Evolutionary conservation across 2,888 invertebrate species (phyloP).

Genomic region (Agrotis clavis): DNA sequence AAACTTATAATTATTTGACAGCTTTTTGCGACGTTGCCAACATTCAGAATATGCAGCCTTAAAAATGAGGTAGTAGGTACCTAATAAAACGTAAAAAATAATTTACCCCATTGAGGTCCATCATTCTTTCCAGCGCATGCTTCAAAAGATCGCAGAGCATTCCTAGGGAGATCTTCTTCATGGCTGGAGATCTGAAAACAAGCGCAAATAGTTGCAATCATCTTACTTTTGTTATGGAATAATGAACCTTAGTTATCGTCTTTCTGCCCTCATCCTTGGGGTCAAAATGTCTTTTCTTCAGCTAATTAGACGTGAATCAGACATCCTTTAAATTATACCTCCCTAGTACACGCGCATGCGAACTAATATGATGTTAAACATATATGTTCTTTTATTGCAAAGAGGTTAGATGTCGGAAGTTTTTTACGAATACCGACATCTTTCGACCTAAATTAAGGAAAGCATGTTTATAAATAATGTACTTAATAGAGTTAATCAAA

Average conservation of each 20-base stretch:
- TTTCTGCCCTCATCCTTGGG: background rate
- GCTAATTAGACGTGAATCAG: background rate
- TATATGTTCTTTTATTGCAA: background rate
- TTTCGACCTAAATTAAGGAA: background rate
- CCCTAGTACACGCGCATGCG: background rate
- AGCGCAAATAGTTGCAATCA: constrained; percentile 26
- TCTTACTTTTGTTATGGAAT: background rate
- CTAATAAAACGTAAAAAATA: constrained; percentile 72
- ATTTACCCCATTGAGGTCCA: constrained; percentile 94
- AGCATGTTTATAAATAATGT: background rate
- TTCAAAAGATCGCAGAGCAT: constrained; percentile 95
- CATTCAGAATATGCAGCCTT: too few relatives aligned
- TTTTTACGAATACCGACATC: background rate
- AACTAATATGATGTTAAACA: background rate
- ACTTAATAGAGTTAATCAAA: constrained; percentile 1
- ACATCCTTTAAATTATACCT: constrained; percentile 7
- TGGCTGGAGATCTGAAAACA: constrained; percentile 92
- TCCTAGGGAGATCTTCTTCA: constrained; percentile 94
- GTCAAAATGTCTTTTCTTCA: background rate
- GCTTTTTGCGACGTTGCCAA: too few relatives aligned
- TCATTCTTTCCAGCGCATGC: constrained; percentile 95
- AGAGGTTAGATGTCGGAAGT: background rate
- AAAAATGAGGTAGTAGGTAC: constrained; percentile 18
- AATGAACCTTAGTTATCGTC: background rate
- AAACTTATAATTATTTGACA: too few relatives aligned